Conservation (phyloP, 1,140 invertebrate species). For the Planococcus citri region DNA sequence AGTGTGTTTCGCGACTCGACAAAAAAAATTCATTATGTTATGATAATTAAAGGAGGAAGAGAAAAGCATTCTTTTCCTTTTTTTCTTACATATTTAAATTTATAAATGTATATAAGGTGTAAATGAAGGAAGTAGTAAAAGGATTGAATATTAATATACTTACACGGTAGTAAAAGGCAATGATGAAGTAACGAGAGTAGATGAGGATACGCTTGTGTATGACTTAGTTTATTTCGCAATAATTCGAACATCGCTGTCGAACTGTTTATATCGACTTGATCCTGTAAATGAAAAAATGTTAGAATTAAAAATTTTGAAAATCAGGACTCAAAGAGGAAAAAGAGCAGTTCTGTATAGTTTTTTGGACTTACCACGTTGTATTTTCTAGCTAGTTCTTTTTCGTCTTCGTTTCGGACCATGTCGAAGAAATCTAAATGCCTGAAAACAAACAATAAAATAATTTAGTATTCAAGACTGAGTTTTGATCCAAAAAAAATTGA, state of each 20-base stretch:
- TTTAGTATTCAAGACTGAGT: too few relatives aligned
- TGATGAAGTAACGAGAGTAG: constrained; percentile 84
- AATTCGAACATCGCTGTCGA: constrained; percentile 88
- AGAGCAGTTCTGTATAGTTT: too few relatives aligned
- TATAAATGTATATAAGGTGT: too few relatives aligned
- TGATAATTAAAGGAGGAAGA: too few relatives aligned
- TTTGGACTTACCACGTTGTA: constrained; percentile 61
- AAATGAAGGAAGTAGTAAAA: too few relatives aligned
- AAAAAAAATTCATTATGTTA: too few relatives aligned
- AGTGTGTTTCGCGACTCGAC: too few relatives aligned
- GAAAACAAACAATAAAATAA: constrained; percentile 29
- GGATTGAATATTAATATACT: constrained; percentile 39
- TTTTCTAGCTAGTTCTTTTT: constrained; percentile 80
- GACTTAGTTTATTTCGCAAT: constrained; percentile 74
- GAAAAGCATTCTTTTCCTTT: too few relatives aligned
- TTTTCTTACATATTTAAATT: too few relatives aligned
- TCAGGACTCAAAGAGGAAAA: too few relatives aligned
- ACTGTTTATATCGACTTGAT: constrained; percentile 91
- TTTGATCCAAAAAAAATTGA: too few relatives aligned
- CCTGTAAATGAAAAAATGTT: constrained; percentile 39
- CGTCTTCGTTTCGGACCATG: constrained; percentile 94
- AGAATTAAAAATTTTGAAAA: too few relatives aligned
- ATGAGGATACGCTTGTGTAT: constrained; percentile 86
- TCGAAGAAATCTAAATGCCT: constrained; percentile 89
- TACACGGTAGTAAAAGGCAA: constrained; percentile 76